Percentiles rank a stretch among this genome's conserved stretches.
Conservation (phyloP, 2,797 vertebrate genomes). For the Poecilia velifera region DNA sequence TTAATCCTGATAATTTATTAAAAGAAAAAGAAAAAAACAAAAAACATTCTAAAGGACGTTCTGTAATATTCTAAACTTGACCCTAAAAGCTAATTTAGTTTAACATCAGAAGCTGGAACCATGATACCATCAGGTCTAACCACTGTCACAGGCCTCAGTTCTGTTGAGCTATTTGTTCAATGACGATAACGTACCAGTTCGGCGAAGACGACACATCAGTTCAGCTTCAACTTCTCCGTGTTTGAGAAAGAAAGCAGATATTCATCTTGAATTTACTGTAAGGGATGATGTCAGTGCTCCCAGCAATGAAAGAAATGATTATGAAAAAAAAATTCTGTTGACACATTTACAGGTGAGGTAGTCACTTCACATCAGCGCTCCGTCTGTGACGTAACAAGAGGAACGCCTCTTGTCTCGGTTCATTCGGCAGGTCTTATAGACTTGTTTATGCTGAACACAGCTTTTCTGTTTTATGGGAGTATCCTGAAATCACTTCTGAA, state of each 20-base stretch:
- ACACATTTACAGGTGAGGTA: background rate
- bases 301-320: background rate
- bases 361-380: background rate
- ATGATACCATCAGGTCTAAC: background rate
- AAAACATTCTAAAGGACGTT: background rate
- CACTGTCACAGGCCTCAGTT: background rate
- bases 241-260: background rate
- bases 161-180: background rate
- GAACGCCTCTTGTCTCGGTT: background rate
- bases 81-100: background rate
- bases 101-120: background rate
- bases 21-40: background rate
- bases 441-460: constrained; percentile 2
- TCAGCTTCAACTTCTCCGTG: background rate
- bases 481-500: constrained; percentile 8
- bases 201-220: background rate
- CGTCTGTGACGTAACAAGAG: background rate
- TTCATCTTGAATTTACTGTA: background rate
- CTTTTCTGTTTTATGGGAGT: constrained; percentile 8
- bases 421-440: background rate
- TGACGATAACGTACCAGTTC: background rate
- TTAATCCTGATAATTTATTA: background rate
- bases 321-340: background rate
- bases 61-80: background rate
- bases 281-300: background rate